Evolutionary conservation across 2,888 invertebrate species (phyloP).

Genomic region (Spicauda simplicius): DNA sequence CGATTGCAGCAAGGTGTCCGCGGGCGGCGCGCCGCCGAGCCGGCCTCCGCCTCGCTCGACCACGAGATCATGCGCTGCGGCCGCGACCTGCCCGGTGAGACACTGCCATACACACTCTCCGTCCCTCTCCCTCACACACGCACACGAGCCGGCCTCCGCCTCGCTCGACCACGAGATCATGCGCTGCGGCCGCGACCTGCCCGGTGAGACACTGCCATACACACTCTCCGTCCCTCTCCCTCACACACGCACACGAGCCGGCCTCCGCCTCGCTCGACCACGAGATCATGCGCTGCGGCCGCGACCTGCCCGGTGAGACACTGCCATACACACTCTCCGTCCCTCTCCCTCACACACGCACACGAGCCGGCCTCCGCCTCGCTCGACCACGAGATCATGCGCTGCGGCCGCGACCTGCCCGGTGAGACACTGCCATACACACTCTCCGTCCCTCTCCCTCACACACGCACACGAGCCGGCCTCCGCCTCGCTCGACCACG

Average conservation of each 20-base stretch:
- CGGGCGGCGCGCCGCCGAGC: constrained; percentile 60
- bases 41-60: constrained; percentile 78
- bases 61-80: constrained; percentile 81
- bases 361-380: constrained; percentile 74
- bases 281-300: constrained; percentile 79
- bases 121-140: too few species aligned
- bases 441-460: not conserved
- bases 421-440: constrained; percentile 50
- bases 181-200: constrained; percentile 55
- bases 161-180: too few species aligned
- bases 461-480: constrained; percentile 59
- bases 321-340: not conserved
- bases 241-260: constrained; percentile 53
- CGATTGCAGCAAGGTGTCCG: constrained; percentile 67
- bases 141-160: too few species aligned
- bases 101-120: not conserved
- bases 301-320: constrained; percentile 67
- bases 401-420: constrained; percentile 71
- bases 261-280: constrained; percentile 79
- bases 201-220: constrained; percentile 52
- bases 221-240: not conserved
- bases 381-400: constrained; percentile 81
- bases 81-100: constrained; percentile 68
- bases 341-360: not conserved
- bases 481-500: constrained; percentile 79